phyloP scores from a whole-genome alignment of 2,797 vertebrate species.

The Propithecus deckenii region DNA sequence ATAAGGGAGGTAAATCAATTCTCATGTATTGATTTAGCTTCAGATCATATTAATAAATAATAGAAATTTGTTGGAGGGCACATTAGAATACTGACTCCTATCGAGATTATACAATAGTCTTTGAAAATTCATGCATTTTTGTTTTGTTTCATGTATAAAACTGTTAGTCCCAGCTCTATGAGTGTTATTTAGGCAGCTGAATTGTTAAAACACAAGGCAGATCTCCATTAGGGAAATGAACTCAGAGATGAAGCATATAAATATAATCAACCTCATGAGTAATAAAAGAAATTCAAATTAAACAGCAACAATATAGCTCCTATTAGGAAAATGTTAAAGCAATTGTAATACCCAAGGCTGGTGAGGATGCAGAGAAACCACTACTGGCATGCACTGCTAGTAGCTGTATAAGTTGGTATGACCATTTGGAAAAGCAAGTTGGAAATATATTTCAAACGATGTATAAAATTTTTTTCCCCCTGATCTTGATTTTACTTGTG shows the following conservation, averaged over 20 bases:
- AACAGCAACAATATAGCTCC: neutral
- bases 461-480: neutral
- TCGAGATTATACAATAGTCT: neutral
- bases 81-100: neutral
- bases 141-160: neutral
- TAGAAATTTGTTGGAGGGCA: neutral
- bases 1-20: neutral
- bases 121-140: neutral
- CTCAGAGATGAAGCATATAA: neutral
- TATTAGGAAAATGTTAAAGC: neutral
- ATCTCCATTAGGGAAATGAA: slow-evolving; percentile 25
- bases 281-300: slow-evolving; percentile 48
- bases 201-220: neutral
- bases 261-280: neutral
- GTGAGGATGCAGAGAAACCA: neutral
- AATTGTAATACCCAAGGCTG: neutral
- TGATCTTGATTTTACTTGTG: neutral
- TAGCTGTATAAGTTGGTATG: neutral
- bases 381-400: neutral
- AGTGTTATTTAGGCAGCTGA: neutral
- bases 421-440: neutral
- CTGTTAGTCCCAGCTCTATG: neutral
- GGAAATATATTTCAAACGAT: neutral
- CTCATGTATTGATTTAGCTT: neutral
- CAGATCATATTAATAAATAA: neutral